Conservation (phyloP, 1,140 invertebrate species). For the Rhagoletis pomonella region DNA sequence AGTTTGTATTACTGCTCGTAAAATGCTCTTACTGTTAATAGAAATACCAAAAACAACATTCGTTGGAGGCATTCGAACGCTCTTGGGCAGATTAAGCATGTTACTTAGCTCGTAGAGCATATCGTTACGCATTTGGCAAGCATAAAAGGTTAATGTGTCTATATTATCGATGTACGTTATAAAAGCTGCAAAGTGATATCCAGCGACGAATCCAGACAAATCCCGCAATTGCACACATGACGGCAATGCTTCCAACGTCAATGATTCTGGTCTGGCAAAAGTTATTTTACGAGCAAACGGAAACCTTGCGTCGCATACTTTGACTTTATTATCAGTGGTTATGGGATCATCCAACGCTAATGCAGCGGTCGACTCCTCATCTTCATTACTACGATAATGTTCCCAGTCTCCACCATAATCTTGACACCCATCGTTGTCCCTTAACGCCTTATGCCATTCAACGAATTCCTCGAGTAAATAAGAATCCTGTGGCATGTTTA, state of each 20-base stretch:
- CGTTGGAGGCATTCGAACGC: background rate
- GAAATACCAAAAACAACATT: conserved; percentile 48
- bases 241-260: background rate
- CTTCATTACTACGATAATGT: background rate
- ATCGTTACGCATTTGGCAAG: conserved; percentile 51
- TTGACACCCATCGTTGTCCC: background rate
- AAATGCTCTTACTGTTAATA: conserved; percentile 23
- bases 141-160: conserved; percentile 31
- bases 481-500: background rate
- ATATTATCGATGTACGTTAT: conserved; percentile 40
- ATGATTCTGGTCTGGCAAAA: conserved; percentile 37
- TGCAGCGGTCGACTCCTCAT: background rate
- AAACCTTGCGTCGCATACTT: background rate
- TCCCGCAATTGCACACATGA: conserved; percentile 31
- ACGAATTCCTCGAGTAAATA: conserved; percentile 52
- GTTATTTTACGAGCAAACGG: background rate
- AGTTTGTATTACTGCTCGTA: conserved; percentile 11
- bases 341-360: background rate
- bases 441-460: conserved; percentile 31
- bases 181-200: conserved; percentile 20
- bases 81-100: conserved; percentile 30
- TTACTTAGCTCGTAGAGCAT: conserved; percentile 49
- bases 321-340: background rate
- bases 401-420: background rate
- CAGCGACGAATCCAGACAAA: background rate